Evolutionary conservation across 2,888 invertebrate genomes (phyloP), one percentile per base, ranked within the genome.

Genomic region (Sarcophaga carnaria): DNA sequence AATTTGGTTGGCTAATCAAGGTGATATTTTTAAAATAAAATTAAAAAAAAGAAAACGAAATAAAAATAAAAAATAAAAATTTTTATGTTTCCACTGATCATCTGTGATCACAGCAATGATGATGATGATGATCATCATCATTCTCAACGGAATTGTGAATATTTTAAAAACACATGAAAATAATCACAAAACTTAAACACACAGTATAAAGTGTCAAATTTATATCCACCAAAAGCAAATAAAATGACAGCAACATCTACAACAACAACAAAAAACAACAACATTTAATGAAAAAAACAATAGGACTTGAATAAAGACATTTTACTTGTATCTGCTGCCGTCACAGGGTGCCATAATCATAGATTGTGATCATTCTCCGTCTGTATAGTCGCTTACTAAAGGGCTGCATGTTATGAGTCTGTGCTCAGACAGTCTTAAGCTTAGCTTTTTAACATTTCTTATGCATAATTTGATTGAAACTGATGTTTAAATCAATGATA

Each of bases 291-390:
- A 37, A 37, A 37, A 37, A 37, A 37, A 37, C 37, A 37, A 37
- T 37, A 37, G 37, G 10, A 37, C 37, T 37, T 37, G 10, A 54
- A 54, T 87, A 79, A 85, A 88, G 86, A 86, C 77, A 88, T 88
- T 54, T 54, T 80, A 88, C 8, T 37, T 37, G 37, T 37, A 37
- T 37, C 37, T 10, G 82, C 84, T 84, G 83, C 84, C 83, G 76
- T 82, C 81, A 80, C 86, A 85, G 88, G 88, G 88, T 83, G 88
- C 86, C 86, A 79, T 75, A 80, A 88, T 83, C 84, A 78, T 45
- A 63, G 88, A 81, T 88, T 88, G 86, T 86, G 86, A 88, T 88
- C 88, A 74, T 54, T 17, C 17, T 54, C 54, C 54, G 54, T 54
- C 54, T 54, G 12, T 37, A 37, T 37, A 8, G 37, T 37, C 37